Evolutionary conservation across 2,888 invertebrate species (phyloP), one percentile per base, ranked within the genome.

Genomic region (Drosophila suboccidentalis): DNA sequence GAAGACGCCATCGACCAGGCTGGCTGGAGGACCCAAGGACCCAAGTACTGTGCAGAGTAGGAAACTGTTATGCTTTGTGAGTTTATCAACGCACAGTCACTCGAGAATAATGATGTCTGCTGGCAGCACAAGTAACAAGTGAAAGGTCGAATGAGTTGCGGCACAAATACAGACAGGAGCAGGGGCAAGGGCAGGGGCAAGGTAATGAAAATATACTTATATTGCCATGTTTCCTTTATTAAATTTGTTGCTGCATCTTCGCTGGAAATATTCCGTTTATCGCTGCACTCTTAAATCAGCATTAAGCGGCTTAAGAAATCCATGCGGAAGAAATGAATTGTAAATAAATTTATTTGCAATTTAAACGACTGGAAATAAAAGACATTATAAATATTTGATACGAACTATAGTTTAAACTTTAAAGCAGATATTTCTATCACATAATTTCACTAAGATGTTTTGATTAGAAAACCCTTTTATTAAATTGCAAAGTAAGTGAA

Each of bases 101-200:
- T 89, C 63, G 66, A 76, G 61, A 75, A 89, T 85, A 85, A 85
- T 89, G 85, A 87, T 85, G 85, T 87, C 88, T 87, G 74, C 72
- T 63, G 61, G 38, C 65, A 60, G 61, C 51, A 50, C 65, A 66
- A 57, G 51, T 49, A 65, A 70, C 75, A 78, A 75, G 65, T 74
- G 58, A 80, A 67, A 62, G 67, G 44, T 55, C 49, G 44, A n/a
- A 46, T 32, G 36, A 39, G 53, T 10, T 50, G 59, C 10, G 34
- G 6, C 44, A 46, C 15, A 22, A n/a, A 4, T 13, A 17, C 36
- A 29, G 19, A 44, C 39, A 69, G 53, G 26, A 26, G 1, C 26
- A 26, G 26, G 26, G 26, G 4, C 26, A 26, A 5, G 26, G 5
- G 26, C 6, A 1, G 11, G 62, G 55, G 9, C 29, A 32, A 62